These are phyloP conservation scores for Linnaemya vulpina DNA, from an alignment of 2,888 invertebrate species.

Conservation along the genomic window DNA sequence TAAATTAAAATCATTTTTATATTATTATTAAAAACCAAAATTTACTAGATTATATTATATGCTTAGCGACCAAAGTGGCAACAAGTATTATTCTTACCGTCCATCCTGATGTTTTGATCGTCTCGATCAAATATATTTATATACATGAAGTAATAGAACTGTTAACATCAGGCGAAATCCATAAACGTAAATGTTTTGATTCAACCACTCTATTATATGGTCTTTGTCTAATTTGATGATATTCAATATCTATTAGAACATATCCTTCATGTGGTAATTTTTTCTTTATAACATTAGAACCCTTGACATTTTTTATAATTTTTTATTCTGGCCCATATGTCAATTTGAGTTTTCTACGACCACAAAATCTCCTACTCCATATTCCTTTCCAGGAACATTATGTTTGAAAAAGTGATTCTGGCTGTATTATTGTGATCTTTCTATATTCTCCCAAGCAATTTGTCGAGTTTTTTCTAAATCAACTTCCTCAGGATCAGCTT, in stretches of 20 bases:
- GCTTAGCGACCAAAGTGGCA: no score
- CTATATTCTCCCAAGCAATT: conserved; percentile 12
- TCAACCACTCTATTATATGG: conserved; percentile 36
- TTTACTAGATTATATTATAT: no score
- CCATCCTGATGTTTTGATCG: no score
- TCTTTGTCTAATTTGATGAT: conserved; percentile 39
- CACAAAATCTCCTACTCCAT: conserved; percentile 47
- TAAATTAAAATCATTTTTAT: no score
- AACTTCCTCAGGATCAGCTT: no score
- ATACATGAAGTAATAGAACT: no score
- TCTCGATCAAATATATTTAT: no score
- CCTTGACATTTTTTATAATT: neutral
- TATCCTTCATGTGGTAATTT: conserved; percentile 57
- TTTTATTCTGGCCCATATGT: conserved; percentile 14
- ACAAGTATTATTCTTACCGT: no score
- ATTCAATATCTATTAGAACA: conserved; percentile 48
- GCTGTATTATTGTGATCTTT: conserved; percentile 20
- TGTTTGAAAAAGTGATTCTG: conserved; percentile 31
- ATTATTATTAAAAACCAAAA: no score
- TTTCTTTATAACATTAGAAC: conserved; percentile 5
- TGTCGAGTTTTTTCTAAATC: no score
- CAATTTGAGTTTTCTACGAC: conserved; percentile 41
- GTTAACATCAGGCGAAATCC: conserved; percentile 1
- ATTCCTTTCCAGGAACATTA: conserved; percentile 15
- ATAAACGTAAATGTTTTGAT: conserved; percentile 16